These are phyloP conservation scores for Pristiophorus japonicus DNA, from an alignment of 2,113 vertebrate genomes.

Conservation along the genomic window DNA sequence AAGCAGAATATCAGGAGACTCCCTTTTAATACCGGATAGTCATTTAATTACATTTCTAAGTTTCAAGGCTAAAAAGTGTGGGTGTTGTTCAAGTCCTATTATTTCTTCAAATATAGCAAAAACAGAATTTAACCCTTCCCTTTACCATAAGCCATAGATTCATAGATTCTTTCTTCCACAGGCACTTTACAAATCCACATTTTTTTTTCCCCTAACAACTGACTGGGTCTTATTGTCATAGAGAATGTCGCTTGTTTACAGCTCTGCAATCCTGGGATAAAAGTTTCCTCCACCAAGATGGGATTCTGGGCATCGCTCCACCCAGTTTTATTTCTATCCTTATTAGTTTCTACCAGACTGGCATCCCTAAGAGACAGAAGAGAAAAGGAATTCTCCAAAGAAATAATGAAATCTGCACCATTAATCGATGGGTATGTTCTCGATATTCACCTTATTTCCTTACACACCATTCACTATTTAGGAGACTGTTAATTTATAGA, in stretches of 20 bases:
- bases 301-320: not conserved
- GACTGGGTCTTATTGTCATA: not conserved
- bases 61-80: too few species aligned
- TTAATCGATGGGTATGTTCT: constrained; percentile 72
- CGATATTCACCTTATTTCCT: not conserved
- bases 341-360: constrained; percentile 41
- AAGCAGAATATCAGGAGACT: too few species aligned
- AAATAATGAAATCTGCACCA: constrained; percentile 62
- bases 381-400: constrained; percentile 40
- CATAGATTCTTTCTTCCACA: too few species aligned
- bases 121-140: too few species aligned
- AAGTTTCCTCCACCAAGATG: not conserved
- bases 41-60: too few species aligned
- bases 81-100: too few species aligned
- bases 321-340: constrained; percentile 36
- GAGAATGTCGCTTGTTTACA: not conserved
- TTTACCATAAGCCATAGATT: too few species aligned
- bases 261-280: not conserved
- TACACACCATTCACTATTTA: not conserved
- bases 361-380: constrained; percentile 46
- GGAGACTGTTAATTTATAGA: not conserved
- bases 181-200: too few species aligned
- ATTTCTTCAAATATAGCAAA: too few species aligned
- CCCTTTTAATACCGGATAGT: too few species aligned
- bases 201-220: not conserved